These are phyloP conservation scores for Rhagologus leucostigma DNA, from an alignment of 2,113 vertebrate genomes.

Conservation along the genomic window DNA sequence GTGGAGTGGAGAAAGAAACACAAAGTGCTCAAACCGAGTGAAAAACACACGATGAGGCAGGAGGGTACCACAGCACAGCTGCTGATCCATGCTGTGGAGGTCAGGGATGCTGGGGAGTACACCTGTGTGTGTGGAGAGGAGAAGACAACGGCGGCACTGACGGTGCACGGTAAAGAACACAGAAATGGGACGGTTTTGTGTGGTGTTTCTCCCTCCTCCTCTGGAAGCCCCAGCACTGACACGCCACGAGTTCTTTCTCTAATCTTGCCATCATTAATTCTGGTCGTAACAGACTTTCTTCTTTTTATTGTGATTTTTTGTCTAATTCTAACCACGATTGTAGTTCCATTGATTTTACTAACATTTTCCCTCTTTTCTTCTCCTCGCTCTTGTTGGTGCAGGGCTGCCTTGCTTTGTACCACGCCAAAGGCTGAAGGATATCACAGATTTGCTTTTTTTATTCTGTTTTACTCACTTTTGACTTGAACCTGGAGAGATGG, in stretches of 20 bases:
- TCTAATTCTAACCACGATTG: not conserved
- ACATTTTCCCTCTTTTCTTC: not conserved
- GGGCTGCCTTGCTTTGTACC: not conserved
- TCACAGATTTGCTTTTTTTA: fast-evolving
- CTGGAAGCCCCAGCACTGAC: not conserved
- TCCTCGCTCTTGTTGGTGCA: not conserved
- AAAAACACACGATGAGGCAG: slow-evolving; percentile 63
- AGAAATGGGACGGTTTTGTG: not conserved
- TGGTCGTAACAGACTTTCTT: not conserved
- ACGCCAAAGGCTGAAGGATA: not conserved
- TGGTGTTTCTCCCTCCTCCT: not conserved
- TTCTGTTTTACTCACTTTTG: not conserved
- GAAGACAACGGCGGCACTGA: slow-evolving; percentile 74
- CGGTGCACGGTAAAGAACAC: slow-evolving; percentile 75
- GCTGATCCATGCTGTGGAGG: slow-evolving; percentile 61
- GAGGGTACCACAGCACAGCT: slow-evolving; percentile 65
- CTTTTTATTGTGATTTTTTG: not conserved
- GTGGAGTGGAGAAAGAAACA: slow-evolving; percentile 76
- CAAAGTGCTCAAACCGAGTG: slow-evolving; percentile 41
- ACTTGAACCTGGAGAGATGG: not conserved
- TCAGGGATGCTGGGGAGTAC: slow-evolving; percentile 73
- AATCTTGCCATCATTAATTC: not conserved
- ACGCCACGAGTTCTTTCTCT: not conserved
- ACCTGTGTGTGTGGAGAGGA: slow-evolving; percentile 71
- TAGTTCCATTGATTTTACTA: not conserved